These are phyloP conservation scores for Acomys russatus DNA, from an alignment of 2,797 vertebrate genomes.

Conservation along the genomic window DNA sequence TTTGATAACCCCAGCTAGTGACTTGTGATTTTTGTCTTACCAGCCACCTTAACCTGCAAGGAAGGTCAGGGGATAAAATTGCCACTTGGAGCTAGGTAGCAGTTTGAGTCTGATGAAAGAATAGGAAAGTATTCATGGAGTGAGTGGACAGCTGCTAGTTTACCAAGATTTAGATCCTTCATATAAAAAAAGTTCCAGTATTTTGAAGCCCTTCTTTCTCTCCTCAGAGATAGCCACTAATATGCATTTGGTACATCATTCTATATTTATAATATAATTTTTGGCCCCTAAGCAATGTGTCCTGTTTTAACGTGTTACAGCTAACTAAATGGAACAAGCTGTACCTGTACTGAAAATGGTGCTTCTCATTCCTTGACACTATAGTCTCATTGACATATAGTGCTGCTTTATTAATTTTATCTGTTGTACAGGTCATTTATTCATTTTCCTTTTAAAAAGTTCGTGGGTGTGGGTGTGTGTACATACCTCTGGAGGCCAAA, in stretches of 20 bases:
- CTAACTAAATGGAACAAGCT: slow-evolving; percentile 8
- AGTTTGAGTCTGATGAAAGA: slow-evolving; percentile 25
- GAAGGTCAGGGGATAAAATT: neutral
- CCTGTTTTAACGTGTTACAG: slow-evolving; percentile 41
- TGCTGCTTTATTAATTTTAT: slow-evolving; percentile 55
- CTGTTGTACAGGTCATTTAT: neutral
- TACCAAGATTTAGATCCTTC: slow-evolving; percentile 28
- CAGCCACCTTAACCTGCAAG: neutral
- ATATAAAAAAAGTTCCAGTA: neutral
- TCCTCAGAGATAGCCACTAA: slow-evolving; percentile 1
- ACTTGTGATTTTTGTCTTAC: slow-evolving; percentile 41
- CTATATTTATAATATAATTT: slow-evolving; percentile 8
- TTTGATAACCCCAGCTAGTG: neutral
- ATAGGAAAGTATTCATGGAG: neutral
- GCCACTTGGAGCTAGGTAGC: neutral
- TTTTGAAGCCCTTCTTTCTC: slow-evolving; percentile 18
- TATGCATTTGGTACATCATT: slow-evolving; percentile 2
- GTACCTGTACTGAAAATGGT: neutral
- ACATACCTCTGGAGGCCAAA: neutral
- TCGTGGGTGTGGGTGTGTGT: neutral
- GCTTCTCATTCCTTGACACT: neutral
- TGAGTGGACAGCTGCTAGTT: neutral
- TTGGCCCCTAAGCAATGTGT: slow-evolving; percentile 1
- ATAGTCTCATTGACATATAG: neutral
- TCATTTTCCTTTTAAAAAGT: neutral